These are phyloP conservation scores for Thripadectes ignobilis DNA, from an alignment of 2,797 vertebrate species.

Conservation along the genomic window DNA sequence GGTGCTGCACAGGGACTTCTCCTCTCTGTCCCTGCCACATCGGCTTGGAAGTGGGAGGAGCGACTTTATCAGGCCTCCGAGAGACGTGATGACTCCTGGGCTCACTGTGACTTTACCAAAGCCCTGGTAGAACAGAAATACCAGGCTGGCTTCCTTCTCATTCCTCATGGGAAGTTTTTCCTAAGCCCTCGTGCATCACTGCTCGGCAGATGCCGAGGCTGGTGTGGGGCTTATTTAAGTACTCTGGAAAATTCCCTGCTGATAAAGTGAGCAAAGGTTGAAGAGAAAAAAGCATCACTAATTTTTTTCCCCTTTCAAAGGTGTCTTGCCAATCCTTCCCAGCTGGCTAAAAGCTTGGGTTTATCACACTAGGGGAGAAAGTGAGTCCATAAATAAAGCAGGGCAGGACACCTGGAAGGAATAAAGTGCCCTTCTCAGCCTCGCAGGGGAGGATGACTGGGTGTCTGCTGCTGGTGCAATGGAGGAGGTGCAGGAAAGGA, in stretches of 20 bases:
- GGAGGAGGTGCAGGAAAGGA: slow-evolving; percentile 7
- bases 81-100: background rate
- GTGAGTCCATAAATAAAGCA: slow-evolving; percentile 75
- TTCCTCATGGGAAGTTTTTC: background rate
- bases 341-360: slow-evolving; percentile 77
- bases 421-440: slow-evolving; percentile 70
- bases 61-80: background rate
- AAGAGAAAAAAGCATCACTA: slow-evolving; percentile 46
- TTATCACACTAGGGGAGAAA: slow-evolving; percentile 72
- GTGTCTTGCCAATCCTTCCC: slow-evolving; percentile 70
- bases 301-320: slow-evolving; percentile 67
- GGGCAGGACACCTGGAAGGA: slow-evolving; percentile 77
- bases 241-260: slow-evolving; percentile 48
- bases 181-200: background rate
- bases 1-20: background rate
- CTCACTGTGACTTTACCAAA: background rate
- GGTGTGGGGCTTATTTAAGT: slow-evolving; percentile 52
- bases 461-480: slow-evolving; percentile 19
- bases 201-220: slow-evolving; percentile 27
- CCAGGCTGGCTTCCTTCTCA: background rate
- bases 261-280: slow-evolving; percentile 48
- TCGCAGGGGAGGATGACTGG: slow-evolving; percentile 34
- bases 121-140: background rate
- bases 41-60: background rate
- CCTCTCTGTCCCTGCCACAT: background rate